Evolutionary conservation across 2,113 vertebrate genomes (phyloP).

Genomic region (Nannobrachium achirus): DNA sequence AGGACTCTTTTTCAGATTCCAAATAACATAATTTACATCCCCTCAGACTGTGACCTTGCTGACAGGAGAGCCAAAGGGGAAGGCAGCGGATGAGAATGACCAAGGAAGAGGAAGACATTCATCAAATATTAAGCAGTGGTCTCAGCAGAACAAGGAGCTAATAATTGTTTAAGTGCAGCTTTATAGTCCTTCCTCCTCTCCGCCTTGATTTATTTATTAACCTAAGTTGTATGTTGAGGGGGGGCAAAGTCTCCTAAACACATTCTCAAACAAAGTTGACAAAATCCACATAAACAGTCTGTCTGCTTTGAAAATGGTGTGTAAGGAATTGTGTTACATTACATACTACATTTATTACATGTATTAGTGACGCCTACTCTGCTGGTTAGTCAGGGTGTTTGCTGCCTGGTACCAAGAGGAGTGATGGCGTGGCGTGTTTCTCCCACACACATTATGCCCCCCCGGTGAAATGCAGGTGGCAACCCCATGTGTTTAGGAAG

Average conservation of each 20-base stretch:
- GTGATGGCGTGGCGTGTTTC: too few species aligned
- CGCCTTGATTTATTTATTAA: conserved; percentile 77
- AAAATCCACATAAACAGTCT: neutral
- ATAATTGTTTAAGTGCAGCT: conserved; percentile 85
- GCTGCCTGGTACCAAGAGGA: too few species aligned
- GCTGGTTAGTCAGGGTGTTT: too few species aligned
- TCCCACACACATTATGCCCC: too few species aligned
- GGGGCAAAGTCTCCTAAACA: neutral
- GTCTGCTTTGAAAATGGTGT: too few species aligned
- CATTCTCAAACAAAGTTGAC: conserved; percentile 2
- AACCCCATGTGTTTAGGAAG: too few species aligned
- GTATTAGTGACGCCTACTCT: neutral
- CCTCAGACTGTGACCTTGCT: neutral
- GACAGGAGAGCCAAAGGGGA: conserved; percentile 41
- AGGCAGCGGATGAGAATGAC: conserved; percentile 30
- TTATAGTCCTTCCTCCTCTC: conserved; percentile 59
- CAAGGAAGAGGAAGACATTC: conserved; percentile 61
- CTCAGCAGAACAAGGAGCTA: conserved; percentile 79
- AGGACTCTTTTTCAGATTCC: too few species aligned
- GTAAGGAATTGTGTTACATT: neutral
- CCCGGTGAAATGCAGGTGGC: too few species aligned
- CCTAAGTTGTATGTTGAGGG: conserved; percentile 16
- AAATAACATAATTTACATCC: too few species aligned
- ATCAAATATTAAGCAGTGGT: conserved; percentile 82
- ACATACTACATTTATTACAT: neutral